Percentiles rank a stretch among this genome's conserved stretches.
Conservation (phyloP, 2,888 invertebrate genomes). For the Lymantria monacha region DNA sequence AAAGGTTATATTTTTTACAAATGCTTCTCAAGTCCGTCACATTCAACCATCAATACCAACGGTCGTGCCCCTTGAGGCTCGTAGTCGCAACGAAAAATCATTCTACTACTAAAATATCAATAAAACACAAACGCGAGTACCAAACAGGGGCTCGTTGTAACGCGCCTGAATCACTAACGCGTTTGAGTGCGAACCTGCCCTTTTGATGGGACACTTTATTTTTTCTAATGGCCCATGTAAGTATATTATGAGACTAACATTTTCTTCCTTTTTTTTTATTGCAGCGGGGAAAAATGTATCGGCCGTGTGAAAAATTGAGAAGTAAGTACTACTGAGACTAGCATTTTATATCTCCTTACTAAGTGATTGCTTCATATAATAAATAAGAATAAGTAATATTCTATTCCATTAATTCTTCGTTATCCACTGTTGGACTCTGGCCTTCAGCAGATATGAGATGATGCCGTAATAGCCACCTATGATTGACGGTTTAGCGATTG, state of each 20-base stretch:
- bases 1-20: neutral
- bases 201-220: constrained; percentile 76
- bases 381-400: no score
- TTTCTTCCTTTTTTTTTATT: constrained; percentile 65
- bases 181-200: constrained; percentile 60
- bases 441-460: no score
- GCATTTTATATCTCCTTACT: no score
- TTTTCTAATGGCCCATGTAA: constrained; percentile 50
- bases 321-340: no score
- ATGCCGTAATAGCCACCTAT: no score
- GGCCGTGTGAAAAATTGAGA: constrained; percentile 49
- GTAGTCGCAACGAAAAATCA: constrained; percentile 72
- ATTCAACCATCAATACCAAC: constrained; percentile 67
- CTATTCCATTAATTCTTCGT: no score
- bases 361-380: no score
- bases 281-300: constrained; percentile 40
- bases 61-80: constrained; percentile 65
- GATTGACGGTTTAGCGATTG: no score
- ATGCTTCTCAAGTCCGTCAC: constrained; percentile 46
- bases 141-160: constrained; percentile 59
- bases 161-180: constrained; percentile 67
- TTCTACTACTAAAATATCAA: constrained; percentile 79
- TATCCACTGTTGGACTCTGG: no score
- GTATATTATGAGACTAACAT: constrained; percentile 49
- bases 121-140: constrained; percentile 68